Evolutionary conservation across 2,888 invertebrate genomes (phyloP), one percentile per base, ranked within the genome.

Genomic region (Dynastes hyllus): DNA sequence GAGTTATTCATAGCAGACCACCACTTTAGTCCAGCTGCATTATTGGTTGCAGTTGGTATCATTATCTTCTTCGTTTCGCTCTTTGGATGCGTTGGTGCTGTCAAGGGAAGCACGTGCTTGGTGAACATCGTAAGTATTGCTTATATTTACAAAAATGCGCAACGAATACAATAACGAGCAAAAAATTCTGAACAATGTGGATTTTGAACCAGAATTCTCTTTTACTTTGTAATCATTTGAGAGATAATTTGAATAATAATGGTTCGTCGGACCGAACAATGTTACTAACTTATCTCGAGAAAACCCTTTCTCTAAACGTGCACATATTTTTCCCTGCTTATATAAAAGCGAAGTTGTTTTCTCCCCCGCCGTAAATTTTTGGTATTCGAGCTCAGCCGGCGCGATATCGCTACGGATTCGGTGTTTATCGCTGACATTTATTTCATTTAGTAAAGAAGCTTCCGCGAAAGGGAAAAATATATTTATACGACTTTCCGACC

Each of bases 1-100:
- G 90, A 92, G 45, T 87, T 90, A 66, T 92, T 94, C 84, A 89
- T 93, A 84, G 90, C 91, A 88, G 88, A 90, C 22, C 89, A 91
- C 77, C 93, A 94, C 86, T 92, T 94, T 84, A 94, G 95, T 0
- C 95, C 95, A 0, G 95, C 96, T 0, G 92, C 94, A 6, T 89
- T 97, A 40, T 91, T 96, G 58, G 93, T 96, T 27, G 92, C 94
- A 13, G 91, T 95, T 55, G 97, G 97, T 0, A 90, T 93, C 77
- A 89, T 93, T 67, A 91, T 96, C 70, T 91, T 96, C 83, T 89
- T 96, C 73, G 92, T 97, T 13, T 94, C 96, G 0, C 92, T 95
- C 83, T 94, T 96, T 83, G 97, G 96, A 45, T 96, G 96, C 89
- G 94, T 94, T 83, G 96, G 96, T 45, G 96, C 96, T 3, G 89